These are phyloP conservation scores for Galbula dea DNA, from an alignment of 2,113 vertebrate genomes.

Conservation along the genomic window DNA sequence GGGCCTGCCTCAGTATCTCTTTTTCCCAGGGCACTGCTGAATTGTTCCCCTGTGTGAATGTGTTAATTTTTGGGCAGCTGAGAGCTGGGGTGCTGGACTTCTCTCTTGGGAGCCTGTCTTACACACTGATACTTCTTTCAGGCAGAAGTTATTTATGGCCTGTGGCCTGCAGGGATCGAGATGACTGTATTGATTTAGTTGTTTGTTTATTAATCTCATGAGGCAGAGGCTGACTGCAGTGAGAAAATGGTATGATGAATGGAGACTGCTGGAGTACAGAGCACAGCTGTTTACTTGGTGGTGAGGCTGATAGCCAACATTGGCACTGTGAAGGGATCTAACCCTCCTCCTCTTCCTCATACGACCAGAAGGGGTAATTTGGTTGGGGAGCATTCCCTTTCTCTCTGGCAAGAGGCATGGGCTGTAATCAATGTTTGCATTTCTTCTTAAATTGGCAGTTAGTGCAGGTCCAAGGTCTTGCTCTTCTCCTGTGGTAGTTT, in stretches of 20 bases:
- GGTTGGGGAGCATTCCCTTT: not conserved
- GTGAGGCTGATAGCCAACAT: not conserved
- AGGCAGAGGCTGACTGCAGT: conserved; percentile 7
- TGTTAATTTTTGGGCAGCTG: not conserved
- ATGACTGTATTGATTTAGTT: conserved; percentile 44
- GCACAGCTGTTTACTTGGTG: not conserved
- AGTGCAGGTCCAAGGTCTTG: not conserved
- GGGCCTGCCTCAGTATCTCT: not conserved
- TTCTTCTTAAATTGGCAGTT: not conserved
- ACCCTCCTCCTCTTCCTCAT: not conserved
- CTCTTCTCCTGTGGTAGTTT: not conserved
- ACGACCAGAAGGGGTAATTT: not conserved
- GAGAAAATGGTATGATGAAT: not conserved
- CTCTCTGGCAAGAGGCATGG: not conserved
- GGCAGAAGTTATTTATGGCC: not conserved
- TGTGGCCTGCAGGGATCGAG: conserved; percentile 12
- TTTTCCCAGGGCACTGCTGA: not conserved
- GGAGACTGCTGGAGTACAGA: not conserved
- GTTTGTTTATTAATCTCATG: conserved; percentile 44
- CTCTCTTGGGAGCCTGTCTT: not conserved
- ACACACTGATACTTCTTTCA: not conserved
- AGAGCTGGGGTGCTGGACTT: not conserved
- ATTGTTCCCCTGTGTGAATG: not conserved
- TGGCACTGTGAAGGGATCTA: not conserved
- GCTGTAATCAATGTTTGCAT: not conserved